A percentile compares a stretch with the other conserved stretches of the same genome.
Conservation (phyloP, 2,888 invertebrate species). For the Eumerus sabulonum region DNA sequence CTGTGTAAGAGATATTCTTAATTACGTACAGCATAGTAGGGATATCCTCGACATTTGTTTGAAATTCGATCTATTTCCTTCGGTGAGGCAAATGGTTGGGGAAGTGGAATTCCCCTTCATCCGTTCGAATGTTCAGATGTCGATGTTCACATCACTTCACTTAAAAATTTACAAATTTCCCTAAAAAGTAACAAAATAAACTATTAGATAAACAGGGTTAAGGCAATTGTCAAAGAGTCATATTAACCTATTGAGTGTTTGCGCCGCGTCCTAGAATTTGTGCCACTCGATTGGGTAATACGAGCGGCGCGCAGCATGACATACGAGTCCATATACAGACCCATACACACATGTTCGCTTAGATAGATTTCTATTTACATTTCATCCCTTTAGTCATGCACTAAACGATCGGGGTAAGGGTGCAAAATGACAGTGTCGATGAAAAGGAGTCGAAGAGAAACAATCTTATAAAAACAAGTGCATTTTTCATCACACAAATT, state of each 20-base stretch:
- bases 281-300: slow-evolving; percentile 42
- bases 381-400: slow-evolving; percentile 54
- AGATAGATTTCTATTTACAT: slow-evolving; percentile 37
- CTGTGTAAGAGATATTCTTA: not conserved
- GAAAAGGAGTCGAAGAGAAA: no score
- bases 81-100: no score
- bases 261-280: slow-evolving; percentile 31
- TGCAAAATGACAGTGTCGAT: slow-evolving; percentile 38
- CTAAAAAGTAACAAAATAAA: slow-evolving; percentile 7
- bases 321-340: slow-evolving; percentile 14
- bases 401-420: slow-evolving; percentile 57
- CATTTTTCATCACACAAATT: slow-evolving; percentile 67
- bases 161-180: slow-evolving; percentile 17
- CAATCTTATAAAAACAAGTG: slow-evolving; percentile 47
- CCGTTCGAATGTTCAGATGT: slow-evolving; percentile 36
- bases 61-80: no score
- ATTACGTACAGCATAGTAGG: no score
- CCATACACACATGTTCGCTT: slow-evolving; percentile 9
- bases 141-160: slow-evolving; percentile 40
- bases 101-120: no score
- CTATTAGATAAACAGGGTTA: slow-evolving; percentile 29
- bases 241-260: slow-evolving; percentile 52
- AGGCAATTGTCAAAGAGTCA: slow-evolving; percentile 35
- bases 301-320: slow-evolving; percentile 1
- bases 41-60: no score